These are phyloP conservation scores for Rotaria magnacalcarata DNA, from an alignment of 2,888 invertebrate species.

Conservation along the genomic window DNA sequence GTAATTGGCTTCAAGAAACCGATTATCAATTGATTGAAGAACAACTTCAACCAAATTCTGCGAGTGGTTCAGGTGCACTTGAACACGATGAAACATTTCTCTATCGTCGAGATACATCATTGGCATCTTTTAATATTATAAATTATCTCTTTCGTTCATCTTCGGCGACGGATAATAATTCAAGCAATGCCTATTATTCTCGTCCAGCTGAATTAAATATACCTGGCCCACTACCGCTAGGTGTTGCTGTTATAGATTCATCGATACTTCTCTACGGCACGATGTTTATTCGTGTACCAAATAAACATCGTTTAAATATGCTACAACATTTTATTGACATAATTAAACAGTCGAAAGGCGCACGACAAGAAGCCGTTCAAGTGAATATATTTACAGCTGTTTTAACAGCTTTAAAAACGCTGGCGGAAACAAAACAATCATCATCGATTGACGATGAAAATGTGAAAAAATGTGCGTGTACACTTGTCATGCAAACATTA, in stretches of 20 bases:
- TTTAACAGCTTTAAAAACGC: constrained; percentile 75
- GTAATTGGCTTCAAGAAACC: constrained; percentile 80
- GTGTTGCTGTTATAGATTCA: constrained; percentile 90
- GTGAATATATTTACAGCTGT: constrained; percentile 92
- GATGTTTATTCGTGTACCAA: constrained; percentile 83
- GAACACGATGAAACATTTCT: constrained; percentile 92
- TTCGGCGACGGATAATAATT: background rate
- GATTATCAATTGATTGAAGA: constrained; percentile 93
- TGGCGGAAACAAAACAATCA: constrained; percentile 73
- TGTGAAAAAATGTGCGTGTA: constrained; percentile 72
- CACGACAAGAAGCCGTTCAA: constrained; percentile 82
- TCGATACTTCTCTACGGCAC: constrained; percentile 85
- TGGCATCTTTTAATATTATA: background rate
- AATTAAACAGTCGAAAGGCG: constrained; percentile 68
- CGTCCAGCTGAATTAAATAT: constrained; percentile 52
- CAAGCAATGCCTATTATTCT: constrained; percentile 47
- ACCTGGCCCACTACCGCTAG: constrained; percentile 70
- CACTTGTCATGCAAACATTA: constrained; percentile 70
- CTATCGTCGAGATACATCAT: constrained; percentile 62
- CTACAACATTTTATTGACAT: constrained; percentile 91
- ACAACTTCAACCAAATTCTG: constrained; percentile 90
- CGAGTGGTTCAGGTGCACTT: constrained; percentile 87
- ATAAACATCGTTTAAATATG: constrained; percentile 92
- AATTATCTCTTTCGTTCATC: constrained; percentile 15
- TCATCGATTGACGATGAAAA: constrained; percentile 77